These are phyloP conservation scores for Stegodyphus mimosarum DNA, from an alignment of 1,140 invertebrate species.

Conservation along the genomic window DNA sequence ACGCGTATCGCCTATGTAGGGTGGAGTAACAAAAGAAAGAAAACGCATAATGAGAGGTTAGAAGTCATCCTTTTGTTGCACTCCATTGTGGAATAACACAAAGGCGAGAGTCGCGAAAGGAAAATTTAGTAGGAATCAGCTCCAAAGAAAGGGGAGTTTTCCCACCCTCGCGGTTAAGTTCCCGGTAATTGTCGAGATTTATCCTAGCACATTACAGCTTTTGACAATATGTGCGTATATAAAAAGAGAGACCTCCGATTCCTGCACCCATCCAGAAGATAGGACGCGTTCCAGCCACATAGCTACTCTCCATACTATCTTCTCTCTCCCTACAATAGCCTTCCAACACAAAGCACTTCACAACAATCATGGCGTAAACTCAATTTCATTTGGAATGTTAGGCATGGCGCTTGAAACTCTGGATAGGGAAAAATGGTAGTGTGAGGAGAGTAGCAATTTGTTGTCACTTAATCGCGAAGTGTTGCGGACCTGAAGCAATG, in stretches of 20 bases:
- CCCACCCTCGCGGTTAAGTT: not conserved
- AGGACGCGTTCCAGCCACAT: not conserved
- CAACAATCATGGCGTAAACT: slow-evolving; percentile 49
- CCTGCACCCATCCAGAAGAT: not conserved
- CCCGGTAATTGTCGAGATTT: slow-evolving; percentile 30
- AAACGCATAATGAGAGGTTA: slow-evolving; percentile 9
- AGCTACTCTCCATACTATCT: not conserved
- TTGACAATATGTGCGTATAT: not conserved
- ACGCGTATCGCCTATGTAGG: no score
- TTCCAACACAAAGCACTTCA: slow-evolving; percentile 7
- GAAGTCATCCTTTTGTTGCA: slow-evolving; percentile 22
- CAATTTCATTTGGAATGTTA: slow-evolving; percentile 48
- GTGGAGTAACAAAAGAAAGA: not conserved
- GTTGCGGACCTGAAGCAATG: slow-evolving; percentile 19
- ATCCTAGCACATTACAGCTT: slow-evolving; percentile 7
- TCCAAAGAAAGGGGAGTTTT: not conserved
- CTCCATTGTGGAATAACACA: slow-evolving; percentile 12
- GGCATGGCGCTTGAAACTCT: slow-evolving; percentile 16
- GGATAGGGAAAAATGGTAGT: slow-evolving; percentile 27
- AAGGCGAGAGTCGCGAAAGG: slow-evolving; percentile 1
- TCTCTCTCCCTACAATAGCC: not conserved
- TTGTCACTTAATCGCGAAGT: slow-evolving; percentile 58
- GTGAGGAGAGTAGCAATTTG: slow-evolving; percentile 29
- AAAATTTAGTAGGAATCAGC: not conserved
- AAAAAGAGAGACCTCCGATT: slow-evolving; percentile 16